Evolutionary conservation across 2,797 vertebrate species (phyloP), one percentile per base, ranked within the genome.

Genomic region (Anguilla marmorata): DNA sequence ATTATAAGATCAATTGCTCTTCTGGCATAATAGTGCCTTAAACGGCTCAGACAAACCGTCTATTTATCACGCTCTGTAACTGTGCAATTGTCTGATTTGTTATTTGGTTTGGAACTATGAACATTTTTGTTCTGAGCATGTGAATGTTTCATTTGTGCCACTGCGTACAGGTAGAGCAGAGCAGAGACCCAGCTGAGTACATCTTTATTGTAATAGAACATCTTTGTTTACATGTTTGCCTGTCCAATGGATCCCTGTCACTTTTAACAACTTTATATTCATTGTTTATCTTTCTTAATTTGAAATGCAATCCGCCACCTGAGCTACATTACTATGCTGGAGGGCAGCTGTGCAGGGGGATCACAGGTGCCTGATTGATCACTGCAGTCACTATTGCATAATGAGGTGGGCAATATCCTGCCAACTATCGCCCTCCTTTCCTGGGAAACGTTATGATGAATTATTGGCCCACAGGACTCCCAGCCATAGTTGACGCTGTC

Each of bases 1-100:
- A 85, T 85, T 83, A 24, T 58, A 86, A 88, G 87, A 91, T 91
- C 87, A 87, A 66, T 92, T 87, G 87, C 89, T 92, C 90, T 86
- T 86, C 87, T 60, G 84, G 60, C 84, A 80, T 87, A 88, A 63
- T 85, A 69, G 82, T 79, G 87, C 86, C 82, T 89, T 66, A 24
- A 88, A 86, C 72, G 69, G 88, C 76, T 37, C 63, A 54, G 88
- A 88, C 86, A 89, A 88, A 88, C 86, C 45, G 9, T 50, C 14
- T 66, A 3, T 58, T 85, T 66, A 21, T 24, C 41, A 56, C 86
- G 58, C 86, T 90, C 87, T 87, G 27, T 86, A 63, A 19, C 0
- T 24, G 52, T 52, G 85, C 52, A 54, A 52, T 19, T 30, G 86
- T 80, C 56, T 14, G 6, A 63, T 27, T 84, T 66, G 83, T 16